Evolutionary conservation across 2,797 vertebrate species (phyloP).

Genomic region (Sus cebifrons): DNA sequence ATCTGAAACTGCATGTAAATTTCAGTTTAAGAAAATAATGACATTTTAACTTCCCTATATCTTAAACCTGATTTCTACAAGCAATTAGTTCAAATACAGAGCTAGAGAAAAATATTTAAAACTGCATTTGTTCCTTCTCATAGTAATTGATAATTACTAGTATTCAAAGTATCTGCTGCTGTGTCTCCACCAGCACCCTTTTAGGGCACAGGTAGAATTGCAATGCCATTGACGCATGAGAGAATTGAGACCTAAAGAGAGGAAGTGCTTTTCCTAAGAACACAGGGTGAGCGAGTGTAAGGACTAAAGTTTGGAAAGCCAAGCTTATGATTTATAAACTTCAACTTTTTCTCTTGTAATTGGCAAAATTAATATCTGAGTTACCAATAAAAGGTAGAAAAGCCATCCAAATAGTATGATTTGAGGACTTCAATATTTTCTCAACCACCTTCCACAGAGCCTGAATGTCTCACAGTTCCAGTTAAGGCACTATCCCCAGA

Average conservation of each 20-base stretch:
- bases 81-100: conserved; percentile 31
- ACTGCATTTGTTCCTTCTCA: not conserved
- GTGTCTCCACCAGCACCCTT: not conserved
- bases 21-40: conserved; percentile 35
- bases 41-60: conserved; percentile 32
- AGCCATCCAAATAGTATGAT: not conserved
- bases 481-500: conserved; percentile 43
- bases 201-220: not conserved
- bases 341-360: conserved; percentile 41
- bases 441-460: not conserved
- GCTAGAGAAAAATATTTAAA: conserved; percentile 56
- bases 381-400: conserved; percentile 8
- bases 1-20: conserved; percentile 29
- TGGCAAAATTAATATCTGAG: conserved; percentile 3
- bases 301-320: not conserved
- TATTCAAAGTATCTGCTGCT: too few relatives aligned
- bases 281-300: not conserved
- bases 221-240: not conserved
- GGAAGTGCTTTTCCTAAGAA: conserved; percentile 1
- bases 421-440: conserved; percentile 54
- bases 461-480: not conserved
- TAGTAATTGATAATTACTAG: not conserved
- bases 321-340: not conserved
- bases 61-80: not conserved
- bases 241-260: not conserved